Base-by-base conservation (phyloP, 2,113 vertebrate genomes). In the Equus quagga region DNA sequence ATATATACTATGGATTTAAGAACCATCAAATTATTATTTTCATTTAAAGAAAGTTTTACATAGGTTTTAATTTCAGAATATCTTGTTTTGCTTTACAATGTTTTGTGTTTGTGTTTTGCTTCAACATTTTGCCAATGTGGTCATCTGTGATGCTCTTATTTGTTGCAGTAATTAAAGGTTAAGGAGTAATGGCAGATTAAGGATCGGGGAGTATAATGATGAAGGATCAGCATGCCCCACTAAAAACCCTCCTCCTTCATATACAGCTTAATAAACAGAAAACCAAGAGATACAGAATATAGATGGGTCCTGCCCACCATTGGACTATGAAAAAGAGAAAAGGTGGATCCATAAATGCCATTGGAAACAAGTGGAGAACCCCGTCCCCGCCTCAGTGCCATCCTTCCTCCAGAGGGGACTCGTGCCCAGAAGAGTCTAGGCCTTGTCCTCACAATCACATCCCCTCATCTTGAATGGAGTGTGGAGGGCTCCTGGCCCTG, bases 161-260 rank as follows among this genome's bases (percentile, higher is more conserved):
- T 83, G n/a, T 96, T 60, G 44, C 46, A 64, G 18, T 81, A 51
- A 46, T 60, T 36, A 17, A 94, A 95, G 76, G 60, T 64, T 84
- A 65, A 88, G 46, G 54, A 88, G 88, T 78, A 60, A 95, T 75
- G 41, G 23, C 31, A n/a, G 58, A 64, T 78, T 84, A 91, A 85
- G 54, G 82, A 76, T 80, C 65, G 64, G 23, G 58, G 31, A 44
- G 24, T 5, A 5, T 56, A 36, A 8, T 64, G 64, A 69, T 41
- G 84, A 64, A 62, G 73, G 76, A 75, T 75, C 79, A 70, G 28
- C 33, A 44, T 26, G 11, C 26, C 69, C 41, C 31, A 36, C 46
- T 75, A 36, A 95, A 69, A 95, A 11, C 46, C 41, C 62, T 65
- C 0, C 67, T 62, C 36, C 51, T 97, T 67, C 31, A 44, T 17